phyloP scores from a whole-genome alignment of 2,797 vertebrate species.

The Hippoglossus hippoglossus region DNA sequence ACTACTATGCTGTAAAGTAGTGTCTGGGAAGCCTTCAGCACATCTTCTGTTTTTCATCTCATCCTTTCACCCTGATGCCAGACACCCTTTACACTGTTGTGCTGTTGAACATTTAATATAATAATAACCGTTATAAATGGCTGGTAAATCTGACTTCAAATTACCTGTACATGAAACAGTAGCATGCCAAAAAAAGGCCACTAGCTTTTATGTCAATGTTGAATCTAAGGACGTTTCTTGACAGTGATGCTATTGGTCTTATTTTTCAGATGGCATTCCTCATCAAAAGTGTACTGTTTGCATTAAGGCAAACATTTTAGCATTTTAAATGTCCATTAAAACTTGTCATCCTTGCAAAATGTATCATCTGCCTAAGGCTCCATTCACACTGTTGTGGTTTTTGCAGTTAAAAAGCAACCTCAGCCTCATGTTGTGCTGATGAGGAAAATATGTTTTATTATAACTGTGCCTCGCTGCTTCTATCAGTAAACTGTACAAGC shows the following conservation, averaged over 20 bases:
- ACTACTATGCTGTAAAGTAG: background rate
- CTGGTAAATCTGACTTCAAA: background rate
- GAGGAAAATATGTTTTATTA: slow-evolving; percentile 53
- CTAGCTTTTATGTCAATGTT: no score
- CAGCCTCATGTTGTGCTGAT: slow-evolving; percentile 38
- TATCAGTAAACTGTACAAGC: slow-evolving; percentile 39
- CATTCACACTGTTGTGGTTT: slow-evolving; percentile 9
- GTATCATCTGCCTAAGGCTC: slow-evolving; percentile 6
- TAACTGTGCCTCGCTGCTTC: slow-evolving; percentile 21
- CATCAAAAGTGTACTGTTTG: no score
- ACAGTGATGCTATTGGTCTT: no score
- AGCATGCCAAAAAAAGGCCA: no score
- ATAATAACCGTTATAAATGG: background rate
- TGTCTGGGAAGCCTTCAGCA: background rate
- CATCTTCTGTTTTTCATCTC: background rate
- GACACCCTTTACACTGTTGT: background rate
- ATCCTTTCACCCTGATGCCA: background rate
- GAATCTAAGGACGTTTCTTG: no score
- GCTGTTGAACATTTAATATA: background rate
- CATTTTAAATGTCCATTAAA: background rate
- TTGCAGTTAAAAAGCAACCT: slow-evolving; percentile 32
- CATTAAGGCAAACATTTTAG: background rate
- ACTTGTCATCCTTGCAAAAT: background rate
- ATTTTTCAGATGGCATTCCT: no score
- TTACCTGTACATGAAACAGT: background rate